Evolutionary conservation across 2,113 vertebrate species (phyloP).

Genomic region (Lanius collurio): DNA sequence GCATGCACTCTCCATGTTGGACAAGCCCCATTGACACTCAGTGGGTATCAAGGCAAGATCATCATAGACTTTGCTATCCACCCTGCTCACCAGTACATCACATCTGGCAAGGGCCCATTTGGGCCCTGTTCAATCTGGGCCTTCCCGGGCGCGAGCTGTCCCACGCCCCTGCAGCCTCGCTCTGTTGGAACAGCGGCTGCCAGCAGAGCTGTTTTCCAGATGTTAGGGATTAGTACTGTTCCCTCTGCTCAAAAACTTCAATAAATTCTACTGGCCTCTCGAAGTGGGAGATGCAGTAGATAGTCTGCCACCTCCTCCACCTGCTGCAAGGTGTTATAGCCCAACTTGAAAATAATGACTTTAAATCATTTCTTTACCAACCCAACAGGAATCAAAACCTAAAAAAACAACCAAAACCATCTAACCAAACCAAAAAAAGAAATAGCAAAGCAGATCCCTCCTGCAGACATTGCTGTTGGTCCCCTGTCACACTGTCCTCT

Average conservation of each 20-base stretch:
- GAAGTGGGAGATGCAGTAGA: not conserved
- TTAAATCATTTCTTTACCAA: not conserved
- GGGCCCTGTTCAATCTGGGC: not conserved
- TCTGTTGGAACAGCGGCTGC: rapidly evolving
- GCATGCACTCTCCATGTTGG: rapidly evolving
- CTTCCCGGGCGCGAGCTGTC: rapidly evolving
- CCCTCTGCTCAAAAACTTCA: not conserved
- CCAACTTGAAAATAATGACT: not conserved
- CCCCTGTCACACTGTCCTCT: rapidly evolving
- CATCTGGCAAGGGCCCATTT: not conserved
- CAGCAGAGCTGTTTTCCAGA: conserved; percentile 10
- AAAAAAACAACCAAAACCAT: not conserved
- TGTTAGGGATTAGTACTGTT: not conserved
- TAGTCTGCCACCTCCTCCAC: not conserved
- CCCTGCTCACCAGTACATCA: not conserved
- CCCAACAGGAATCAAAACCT: not conserved
- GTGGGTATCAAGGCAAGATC: not conserved
- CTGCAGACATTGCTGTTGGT: not conserved
- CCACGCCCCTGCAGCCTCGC: not conserved
- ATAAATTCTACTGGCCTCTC: not conserved
- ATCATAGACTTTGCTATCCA: not conserved
- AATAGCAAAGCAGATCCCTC: not conserved
- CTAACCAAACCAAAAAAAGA: not conserved
- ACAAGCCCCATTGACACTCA: not conserved
- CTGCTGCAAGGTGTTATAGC: not conserved